Base-by-base conservation (phyloP, 2,113 vertebrate species). In the Galeopterus variegatus region DNA sequence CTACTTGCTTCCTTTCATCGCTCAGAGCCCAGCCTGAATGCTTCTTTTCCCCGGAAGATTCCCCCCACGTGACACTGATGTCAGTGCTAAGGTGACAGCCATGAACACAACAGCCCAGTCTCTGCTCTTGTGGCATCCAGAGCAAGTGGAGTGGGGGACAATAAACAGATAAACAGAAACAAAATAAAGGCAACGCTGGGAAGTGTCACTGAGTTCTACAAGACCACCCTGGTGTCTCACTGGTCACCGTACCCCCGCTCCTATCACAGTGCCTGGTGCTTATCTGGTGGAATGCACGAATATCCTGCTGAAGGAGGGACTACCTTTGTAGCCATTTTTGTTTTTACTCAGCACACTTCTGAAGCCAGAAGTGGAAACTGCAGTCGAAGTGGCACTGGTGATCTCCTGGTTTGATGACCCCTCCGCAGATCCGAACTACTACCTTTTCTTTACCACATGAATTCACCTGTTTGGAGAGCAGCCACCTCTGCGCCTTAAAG, bases 111-210 rank as follows among this genome's bases (percentile, higher is more conserved):
- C 0, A 9, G 24, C 26, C 67, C 15, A 7, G 21, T 50, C 31
- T 36, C 23, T 75, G 41, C 7, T 10, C 7, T 21, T 2, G 17
- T 0, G 13, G 52, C 6, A 45, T 24, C 45, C 15, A 28, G n/a
- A 81, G 8, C 15, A 54, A 26, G 12, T 5, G 9, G 0, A 2
- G 31, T 24, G 23, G 18, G 0, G 10, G 31, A 28, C 3, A 48
- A 5, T 7, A 45, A 28, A 58, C 15, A 52, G n/a, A 17, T 7
- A 33, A 69, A 48, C 8, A 17, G 41, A 95, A 84, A 31, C 17
- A 23, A 31, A 93, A 70, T 1, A 18, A 50, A 62, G 18, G 65
- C 6, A 52, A 14, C 0, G 2, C 14, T 56, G 8, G 41, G 41
- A 41, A 41, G 41, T 41, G 41, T 41, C 41, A 41, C 41, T 41